phyloP scores from a whole-genome alignment of 2,113 vertebrate genomes.

The Nematolebias whitei region DNA sequence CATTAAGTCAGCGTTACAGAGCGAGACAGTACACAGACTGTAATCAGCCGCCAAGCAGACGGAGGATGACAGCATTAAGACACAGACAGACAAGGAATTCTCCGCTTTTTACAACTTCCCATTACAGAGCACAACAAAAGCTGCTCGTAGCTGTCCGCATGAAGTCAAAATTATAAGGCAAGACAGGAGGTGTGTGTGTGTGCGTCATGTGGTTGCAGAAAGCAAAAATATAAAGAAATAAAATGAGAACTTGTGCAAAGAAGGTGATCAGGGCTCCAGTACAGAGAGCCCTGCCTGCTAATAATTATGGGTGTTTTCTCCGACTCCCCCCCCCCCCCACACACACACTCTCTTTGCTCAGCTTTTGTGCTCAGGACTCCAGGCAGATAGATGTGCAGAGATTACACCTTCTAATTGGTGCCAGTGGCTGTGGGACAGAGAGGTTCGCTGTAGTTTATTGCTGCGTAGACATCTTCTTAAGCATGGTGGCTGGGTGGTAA shows the following conservation, averaged over 20 bases:
- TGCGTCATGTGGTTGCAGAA: slow-evolving; percentile 32
- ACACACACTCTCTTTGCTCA: slow-evolving; percentile 69
- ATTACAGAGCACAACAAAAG: slow-evolving; percentile 47
- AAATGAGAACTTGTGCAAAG: slow-evolving; percentile 35
- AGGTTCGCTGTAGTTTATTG: slow-evolving; percentile 60
- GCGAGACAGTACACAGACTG: slow-evolving; percentile 66
- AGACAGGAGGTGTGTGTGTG: slow-evolving; percentile 30
- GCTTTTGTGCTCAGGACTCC: slow-evolving; percentile 65
- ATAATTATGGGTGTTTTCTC: slow-evolving; percentile 73
- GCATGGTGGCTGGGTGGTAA: slow-evolving; percentile 52
- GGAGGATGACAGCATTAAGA: slow-evolving; percentile 61
- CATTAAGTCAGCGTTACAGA: slow-evolving; percentile 70
- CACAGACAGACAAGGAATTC: slow-evolving; percentile 54
- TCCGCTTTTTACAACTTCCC: slow-evolving; percentile 57
- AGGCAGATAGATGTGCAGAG: slow-evolving; percentile 75
- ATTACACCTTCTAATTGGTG: slow-evolving; percentile 73
- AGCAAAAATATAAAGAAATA: slow-evolving; percentile 2
- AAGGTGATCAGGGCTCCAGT: slow-evolving; percentile 72
- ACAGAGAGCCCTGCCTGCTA: slow-evolving; percentile 64
- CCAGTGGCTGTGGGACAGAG: slow-evolving; percentile 53
- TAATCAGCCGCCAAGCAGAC: slow-evolving; percentile 61
- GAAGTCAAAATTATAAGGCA: slow-evolving; percentile 46
- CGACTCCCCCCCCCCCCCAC: slow-evolving; percentile 52
- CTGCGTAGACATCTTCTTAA: slow-evolving; percentile 57
- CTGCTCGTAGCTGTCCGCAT: slow-evolving; percentile 15